Evolutionary conservation across 2,113 vertebrate species (phyloP), one percentile per base, ranked within the genome.

Genomic region (Ranitomeya imitator): DNA sequence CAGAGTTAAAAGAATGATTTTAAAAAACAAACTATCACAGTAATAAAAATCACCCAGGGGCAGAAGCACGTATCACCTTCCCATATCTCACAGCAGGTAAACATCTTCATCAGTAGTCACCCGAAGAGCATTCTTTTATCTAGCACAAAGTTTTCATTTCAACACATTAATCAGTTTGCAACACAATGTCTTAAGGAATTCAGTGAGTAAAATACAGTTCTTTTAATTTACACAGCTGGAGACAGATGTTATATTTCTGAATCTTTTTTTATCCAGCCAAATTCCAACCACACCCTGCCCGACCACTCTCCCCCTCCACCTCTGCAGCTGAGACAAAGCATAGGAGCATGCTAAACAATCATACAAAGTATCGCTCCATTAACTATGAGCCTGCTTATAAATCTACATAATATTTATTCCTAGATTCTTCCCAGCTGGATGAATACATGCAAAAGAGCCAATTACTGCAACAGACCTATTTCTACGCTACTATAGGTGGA

Each of bases 261-360:
- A 86, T 79, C 76, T 79, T 59, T 45, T 77, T 79, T 86, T 59
- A 79, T 61, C 85, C 74, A 79, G 85, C 57, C 83, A 86, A 65
- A 86, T 86, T 86, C 85, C 85, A 86, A 77, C 74, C 85, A 86
- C 85, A 86, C 85, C 85, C 85, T 79, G 76, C 85, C 59, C 74
- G n/a, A n/a, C 74, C 85, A 79, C 60, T 79, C 76, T 86, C 85
- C 69, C 73, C 69, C 83, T 54, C 54, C 83, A 59, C 54, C 83
- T 57, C 69, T 37, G 13, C 69, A 13, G 57, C 21, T 51, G 55
- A 86, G 63, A 77, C 57, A 86, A 86, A 86, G 85, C 71, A 57
- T 85, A 51, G n/a, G 23, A 85, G 69, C 26, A 59, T 19, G 55
- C 73, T 76, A 52, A 76, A 18, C 73, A 52, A 52, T 76, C 18